A percentile compares a stretch with the other conserved stretches of the same genome.
Evolutionary conservation across 2,113 vertebrate genomes (phyloP).

Genomic region (Suncus etruscus): DNA sequence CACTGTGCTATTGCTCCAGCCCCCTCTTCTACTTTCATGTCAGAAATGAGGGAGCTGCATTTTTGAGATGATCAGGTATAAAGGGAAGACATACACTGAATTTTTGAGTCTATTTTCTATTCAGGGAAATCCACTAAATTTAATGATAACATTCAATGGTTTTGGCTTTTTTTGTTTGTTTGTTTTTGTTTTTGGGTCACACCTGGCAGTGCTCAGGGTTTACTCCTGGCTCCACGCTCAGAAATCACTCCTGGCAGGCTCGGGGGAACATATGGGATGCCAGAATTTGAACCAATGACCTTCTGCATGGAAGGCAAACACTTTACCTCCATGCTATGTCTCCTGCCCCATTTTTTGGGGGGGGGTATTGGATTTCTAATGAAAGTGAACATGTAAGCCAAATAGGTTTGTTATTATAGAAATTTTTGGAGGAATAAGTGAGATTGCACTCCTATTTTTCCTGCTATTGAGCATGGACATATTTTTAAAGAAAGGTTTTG

Average conservation of each 20-base stretch:
- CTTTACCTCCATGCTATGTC: no score
- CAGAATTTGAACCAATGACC: no score
- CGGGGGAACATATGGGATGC: no score
- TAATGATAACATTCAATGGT: conserved; percentile 74
- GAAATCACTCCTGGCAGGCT: no score
- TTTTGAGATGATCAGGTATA: conserved; percentile 53
- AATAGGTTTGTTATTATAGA: conserved; percentile 69
- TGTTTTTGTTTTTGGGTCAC: no score
- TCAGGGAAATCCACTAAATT: conserved; percentile 60
- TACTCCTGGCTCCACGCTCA: no score
- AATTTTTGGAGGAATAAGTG: conserved; percentile 18
- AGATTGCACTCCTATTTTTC: conserved; percentile 51
- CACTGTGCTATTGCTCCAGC: no score
- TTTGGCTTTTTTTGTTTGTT: conserved; percentile 73
- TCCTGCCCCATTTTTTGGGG: no score
- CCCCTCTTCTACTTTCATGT: conserved; percentile 51
- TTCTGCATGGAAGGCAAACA: no score
- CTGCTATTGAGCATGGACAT: conserved; percentile 5
- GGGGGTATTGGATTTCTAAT: no score
- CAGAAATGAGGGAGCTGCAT: conserved; percentile 53
- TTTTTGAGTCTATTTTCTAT: conserved; percentile 64
- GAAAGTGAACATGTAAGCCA: conserved; percentile 62
- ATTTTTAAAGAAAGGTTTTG: conserved; percentile 41
- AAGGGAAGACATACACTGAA: conserved; percentile 60
- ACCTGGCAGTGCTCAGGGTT: no score